phyloP scores from a whole-genome alignment of 2,888 invertebrate species.

The Mythimna vitellina region DNA sequence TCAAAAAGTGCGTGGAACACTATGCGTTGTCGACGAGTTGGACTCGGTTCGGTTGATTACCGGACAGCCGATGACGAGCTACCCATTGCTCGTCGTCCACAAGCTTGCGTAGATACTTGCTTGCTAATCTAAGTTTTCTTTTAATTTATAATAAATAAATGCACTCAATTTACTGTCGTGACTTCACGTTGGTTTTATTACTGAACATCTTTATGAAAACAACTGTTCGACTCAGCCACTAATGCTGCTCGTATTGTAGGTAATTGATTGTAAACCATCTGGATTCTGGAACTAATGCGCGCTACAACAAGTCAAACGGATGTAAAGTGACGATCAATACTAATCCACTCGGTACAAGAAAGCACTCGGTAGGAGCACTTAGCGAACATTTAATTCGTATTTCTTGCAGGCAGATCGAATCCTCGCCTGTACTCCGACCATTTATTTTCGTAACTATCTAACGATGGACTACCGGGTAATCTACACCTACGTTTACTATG shows the following conservation, averaged over 20 bases:
- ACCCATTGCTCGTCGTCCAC: no score
- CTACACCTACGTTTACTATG: not conserved
- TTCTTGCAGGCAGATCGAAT: slow-evolving; percentile 17
- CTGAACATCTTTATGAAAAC: not conserved
- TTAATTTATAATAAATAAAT: not conserved
- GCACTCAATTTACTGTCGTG: not conserved
- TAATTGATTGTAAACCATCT: not conserved
- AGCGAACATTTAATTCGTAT: slow-evolving; percentile 42
- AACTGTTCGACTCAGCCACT: not conserved
- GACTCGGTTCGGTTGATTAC: no score
- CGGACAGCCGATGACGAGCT: no score
- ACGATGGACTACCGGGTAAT: not conserved
- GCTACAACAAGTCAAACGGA: slow-evolving; percentile 20
- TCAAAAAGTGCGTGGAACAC: no score
- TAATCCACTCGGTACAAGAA: slow-evolving; percentile 37
- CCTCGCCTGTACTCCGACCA: slow-evolving; percentile 16
- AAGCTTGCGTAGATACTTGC: no score
- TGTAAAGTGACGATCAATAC: slow-evolving; percentile 45
- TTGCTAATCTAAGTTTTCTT: not conserved
- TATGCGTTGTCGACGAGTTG: no score
- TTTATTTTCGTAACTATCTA: slow-evolving; percentile 35
- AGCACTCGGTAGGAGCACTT: slow-evolving; percentile 47
- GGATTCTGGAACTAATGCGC: slow-evolving; percentile 5
- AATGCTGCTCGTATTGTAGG: not conserved
- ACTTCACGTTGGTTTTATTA: not conserved